Conservation (phyloP, 2,113 vertebrate species). For the Meleagris gallopavo region DNA sequence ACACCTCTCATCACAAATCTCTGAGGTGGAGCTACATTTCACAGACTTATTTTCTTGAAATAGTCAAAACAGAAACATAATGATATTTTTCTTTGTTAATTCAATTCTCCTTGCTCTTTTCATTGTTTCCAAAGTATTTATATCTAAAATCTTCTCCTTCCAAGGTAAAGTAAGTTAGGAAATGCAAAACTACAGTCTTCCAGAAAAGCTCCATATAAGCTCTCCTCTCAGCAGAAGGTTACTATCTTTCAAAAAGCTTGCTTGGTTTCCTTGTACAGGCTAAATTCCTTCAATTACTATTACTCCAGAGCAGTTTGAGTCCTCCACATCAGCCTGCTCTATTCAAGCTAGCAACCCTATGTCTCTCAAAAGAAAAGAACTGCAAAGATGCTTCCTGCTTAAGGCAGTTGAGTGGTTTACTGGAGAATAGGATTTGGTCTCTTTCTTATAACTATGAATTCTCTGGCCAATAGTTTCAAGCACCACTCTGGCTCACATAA, state of each 20-base stretch:
- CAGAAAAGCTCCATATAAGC: neutral
- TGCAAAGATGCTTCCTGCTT: neutral
- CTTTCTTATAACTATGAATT: neutral
- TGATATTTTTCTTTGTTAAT: neutral
- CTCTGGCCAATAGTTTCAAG: neutral
- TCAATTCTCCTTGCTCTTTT: neutral
- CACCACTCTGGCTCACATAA: neutral
- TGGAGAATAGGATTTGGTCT: neutral
- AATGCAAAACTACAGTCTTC: neutral
- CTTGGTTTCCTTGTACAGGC: neutral
- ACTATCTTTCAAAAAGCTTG: neutral
- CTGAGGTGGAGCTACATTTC: fast-evolving
- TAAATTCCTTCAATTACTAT: neutral
- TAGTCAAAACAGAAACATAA: neutral
- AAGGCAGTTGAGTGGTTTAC: neutral
- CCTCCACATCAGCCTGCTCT: neutral
- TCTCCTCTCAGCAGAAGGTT: neutral
- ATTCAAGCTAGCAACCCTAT: neutral
- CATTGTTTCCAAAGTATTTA: neutral
- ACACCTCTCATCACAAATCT: neutral
- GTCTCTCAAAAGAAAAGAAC: neutral
- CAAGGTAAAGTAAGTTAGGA: neutral
- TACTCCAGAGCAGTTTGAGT: neutral
- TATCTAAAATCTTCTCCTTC: neutral
- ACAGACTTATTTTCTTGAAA: neutral